A percentile compares a stretch with the other conserved stretches of the same genome.
Conservation (phyloP, 1,140 invertebrate genomes). For the Drosophila auraria region DNA sequence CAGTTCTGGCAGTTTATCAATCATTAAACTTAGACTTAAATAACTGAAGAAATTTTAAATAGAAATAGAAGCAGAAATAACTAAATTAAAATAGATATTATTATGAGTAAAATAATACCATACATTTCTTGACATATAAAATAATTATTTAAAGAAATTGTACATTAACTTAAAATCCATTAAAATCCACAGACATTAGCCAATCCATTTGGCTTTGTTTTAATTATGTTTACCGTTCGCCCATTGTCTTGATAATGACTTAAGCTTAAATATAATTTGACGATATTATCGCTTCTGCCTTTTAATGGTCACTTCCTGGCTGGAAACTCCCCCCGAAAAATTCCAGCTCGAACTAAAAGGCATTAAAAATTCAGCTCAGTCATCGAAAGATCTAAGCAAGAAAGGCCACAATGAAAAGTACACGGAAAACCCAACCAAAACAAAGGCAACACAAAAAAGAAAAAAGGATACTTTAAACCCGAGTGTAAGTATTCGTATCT, state of each 20-base stretch:
- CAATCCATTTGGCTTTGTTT: slow-evolving; percentile 3
- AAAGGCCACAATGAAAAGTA: slow-evolving; percentile 38
- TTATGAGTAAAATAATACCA: background rate
- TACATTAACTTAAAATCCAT: background rate
- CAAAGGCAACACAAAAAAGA: slow-evolving; percentile 11
- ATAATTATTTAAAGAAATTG: no score
- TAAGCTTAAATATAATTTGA: slow-evolving; percentile 33
- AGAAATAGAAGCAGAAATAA: background rate
- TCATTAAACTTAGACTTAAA: background rate
- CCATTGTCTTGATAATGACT: slow-evolving; percentile 40
- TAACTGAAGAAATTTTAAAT: background rate
- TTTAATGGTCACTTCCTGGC: slow-evolving; percentile 26
- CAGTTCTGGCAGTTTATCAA: background rate
- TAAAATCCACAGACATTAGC: slow-evolving; percentile 1
- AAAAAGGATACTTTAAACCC: slow-evolving; percentile 37
- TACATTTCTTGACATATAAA: background rate
- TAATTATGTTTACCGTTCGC: slow-evolving; percentile 20
- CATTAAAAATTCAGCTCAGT: slow-evolving; percentile 61
- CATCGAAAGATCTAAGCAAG: slow-evolving; percentile 48
- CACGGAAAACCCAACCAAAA: slow-evolving; percentile 24
- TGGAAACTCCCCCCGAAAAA: slow-evolving; percentile 5
- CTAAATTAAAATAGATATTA: background rate
- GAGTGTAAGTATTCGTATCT: slow-evolving; percentile 5
- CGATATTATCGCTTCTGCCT: background rate
- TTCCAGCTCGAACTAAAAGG: slow-evolving; percentile 14